Evolutionary conservation across 2,797 vertebrate species (phyloP), one percentile per base, ranked within the genome.

Genomic region (Craterocephalus amniculus): DNA sequence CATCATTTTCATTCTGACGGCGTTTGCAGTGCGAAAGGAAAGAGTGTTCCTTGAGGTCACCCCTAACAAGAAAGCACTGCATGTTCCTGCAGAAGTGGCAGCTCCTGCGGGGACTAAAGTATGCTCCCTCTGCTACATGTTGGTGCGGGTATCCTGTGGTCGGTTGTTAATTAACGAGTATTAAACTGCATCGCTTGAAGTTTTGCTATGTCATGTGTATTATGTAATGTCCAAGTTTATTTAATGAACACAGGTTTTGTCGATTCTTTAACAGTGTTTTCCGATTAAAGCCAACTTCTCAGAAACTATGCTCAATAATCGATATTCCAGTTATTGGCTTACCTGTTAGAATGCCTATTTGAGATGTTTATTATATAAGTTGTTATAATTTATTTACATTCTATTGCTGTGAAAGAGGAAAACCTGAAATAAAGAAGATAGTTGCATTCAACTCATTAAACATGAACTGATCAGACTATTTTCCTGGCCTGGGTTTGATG

Each of bases 1-100:
- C 68, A 18, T 69, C 52, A 71, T 82, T 76, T 58, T 80, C 74
- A 85, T 86, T 84, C 83, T 72, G 57, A 71, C 56, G 54, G 83
- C 71, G 80, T 78, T 67, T 60, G 60, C 85, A 48, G 56, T 78
- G 79, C 77, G 72, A 67, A 81, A 55, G 51, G 12, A 54, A 55
- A 31, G 43, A 56, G 70, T 24, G 69, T 40, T 72, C 51, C 10
- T 38, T 12, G 54, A 80, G 81, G 88, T 89, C 86, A 83, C 82
- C 80, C 64, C 76, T 62, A 61, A 65, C 8, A 68, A 86, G 70
- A 71, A 67, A 70, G 26, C 78, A 32, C 63, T 66, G 9, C 18
- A 3, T 36, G 59, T 20, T 62, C 22, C 58, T 35, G 66, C 34
- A 49, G 63, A 38, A n/a, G 54, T 35, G 67, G 29, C 57, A 55